A percentile compares a stretch with the other conserved stretches of the same genome.
phyloP scores from a whole-genome alignment of 2,113 vertebrate species.

The Triplophysa tibetana region DNA sequence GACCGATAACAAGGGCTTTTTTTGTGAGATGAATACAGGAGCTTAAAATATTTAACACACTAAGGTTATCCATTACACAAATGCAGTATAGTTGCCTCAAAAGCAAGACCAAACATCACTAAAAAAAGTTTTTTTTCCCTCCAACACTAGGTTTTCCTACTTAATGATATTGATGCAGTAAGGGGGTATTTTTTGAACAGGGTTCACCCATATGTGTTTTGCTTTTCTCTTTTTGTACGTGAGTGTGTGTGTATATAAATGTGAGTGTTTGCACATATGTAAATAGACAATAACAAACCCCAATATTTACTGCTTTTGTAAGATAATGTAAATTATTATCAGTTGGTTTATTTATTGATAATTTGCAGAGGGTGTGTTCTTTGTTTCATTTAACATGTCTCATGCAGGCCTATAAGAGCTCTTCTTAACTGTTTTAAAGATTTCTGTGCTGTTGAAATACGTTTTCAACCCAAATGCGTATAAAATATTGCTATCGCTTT shows the following conservation, averaged over 20 bases:
- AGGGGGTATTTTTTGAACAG: conserved; percentile 21
- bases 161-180: conserved; percentile 12
- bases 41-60: conserved; percentile 27
- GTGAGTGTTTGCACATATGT: conserved; percentile 54
- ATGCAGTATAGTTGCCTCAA: conserved; percentile 2
- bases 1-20: conserved; percentile 14
- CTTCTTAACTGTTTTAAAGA: conserved; percentile 55
- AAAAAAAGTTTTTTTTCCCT: not conserved
- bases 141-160: conserved; percentile 40
- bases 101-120: not conserved
- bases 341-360: conserved; percentile 80
- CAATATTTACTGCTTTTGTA: conserved; percentile 74
- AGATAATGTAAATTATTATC: conserved; percentile 74
- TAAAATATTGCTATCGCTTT: conserved; percentile 71
- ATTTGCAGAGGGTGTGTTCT: conserved; percentile 64
- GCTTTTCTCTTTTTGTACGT: conserved; percentile 26
- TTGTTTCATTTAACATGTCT: conserved; percentile 68
- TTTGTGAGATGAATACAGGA: conserved; percentile 16
- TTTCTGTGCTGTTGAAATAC: conserved; percentile 71
- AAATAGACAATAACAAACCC: conserved; percentile 56
- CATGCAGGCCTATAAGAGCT: conserved; percentile 58
- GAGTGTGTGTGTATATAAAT: conserved; percentile 26
- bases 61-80: conserved; percentile 34
- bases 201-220: conserved; percentile 2
- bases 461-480: conserved; percentile 72